Evolutionary conservation across 2,888 invertebrate species (phyloP).

Genomic region (Troides oblongomaculatus): DNA sequence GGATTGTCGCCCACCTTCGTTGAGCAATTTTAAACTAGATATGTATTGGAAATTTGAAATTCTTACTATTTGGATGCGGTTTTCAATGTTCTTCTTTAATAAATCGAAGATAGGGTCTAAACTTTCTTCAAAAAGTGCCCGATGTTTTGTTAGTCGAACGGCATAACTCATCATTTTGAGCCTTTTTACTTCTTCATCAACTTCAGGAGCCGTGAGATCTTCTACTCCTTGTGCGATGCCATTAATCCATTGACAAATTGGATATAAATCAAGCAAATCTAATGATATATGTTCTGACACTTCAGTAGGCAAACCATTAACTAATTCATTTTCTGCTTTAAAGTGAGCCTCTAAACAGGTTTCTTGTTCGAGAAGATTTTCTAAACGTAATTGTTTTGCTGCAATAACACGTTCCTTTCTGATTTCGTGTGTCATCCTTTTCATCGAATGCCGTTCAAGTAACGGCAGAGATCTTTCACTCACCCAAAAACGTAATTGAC

Average conservation of each 20-base stretch:
- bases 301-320: conserved; percentile 47
- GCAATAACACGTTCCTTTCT: conserved; percentile 59
- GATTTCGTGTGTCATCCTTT: conserved; percentile 57
- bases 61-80: conserved; percentile 56
- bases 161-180: conserved; percentile 63
- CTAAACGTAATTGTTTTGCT: conserved; percentile 47
- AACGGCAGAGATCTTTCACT: conserved; percentile 50
- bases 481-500: conserved; percentile 58
- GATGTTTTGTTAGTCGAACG: conserved; percentile 51
- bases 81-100: conserved; percentile 45
- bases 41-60: conserved; percentile 60
- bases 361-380: conserved; percentile 57
- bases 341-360: conserved; percentile 56
- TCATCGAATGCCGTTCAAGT: conserved; percentile 57
- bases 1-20: conserved; percentile 58
- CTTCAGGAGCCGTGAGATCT: conserved; percentile 37
- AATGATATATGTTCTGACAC: conserved; percentile 47
- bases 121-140: conserved; percentile 53
- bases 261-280: conserved; percentile 54
- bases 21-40: conserved; percentile 51
- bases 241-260: conserved; percentile 50
- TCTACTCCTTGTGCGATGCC: conserved; percentile 47
- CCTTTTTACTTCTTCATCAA: conserved; percentile 49
- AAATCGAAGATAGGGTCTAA: conserved; percentile 44
- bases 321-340: conserved; percentile 49